Evolutionary conservation across 2,888 invertebrate species (phyloP).

Genomic region (Melanostoma scalare): DNA sequence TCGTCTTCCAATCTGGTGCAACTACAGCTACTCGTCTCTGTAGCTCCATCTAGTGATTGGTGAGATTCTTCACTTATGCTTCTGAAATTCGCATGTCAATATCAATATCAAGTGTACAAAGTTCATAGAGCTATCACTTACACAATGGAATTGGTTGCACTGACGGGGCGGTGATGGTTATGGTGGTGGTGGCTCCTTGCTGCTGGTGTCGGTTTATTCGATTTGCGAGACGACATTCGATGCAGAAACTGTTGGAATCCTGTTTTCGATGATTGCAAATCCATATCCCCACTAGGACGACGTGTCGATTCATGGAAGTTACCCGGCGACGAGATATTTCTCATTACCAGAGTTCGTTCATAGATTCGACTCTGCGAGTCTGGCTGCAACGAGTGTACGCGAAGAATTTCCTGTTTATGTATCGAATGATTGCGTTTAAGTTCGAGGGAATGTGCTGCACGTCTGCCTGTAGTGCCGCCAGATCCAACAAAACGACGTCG

Average conservation of each 20-base stretch:
- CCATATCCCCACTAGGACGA: conserved; percentile 54
- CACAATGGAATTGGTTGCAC: conserved; percentile 81
- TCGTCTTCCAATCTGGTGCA: conserved; percentile 79
- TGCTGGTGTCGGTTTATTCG: conserved; percentile 77
- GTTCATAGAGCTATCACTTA: conserved; percentile 74
- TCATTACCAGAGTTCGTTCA: conserved; percentile 81
- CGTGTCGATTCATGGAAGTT: background rate
- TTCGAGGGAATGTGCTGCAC: conserved; percentile 67
- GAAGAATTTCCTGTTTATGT: conserved; percentile 71
- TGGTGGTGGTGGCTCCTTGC: conserved; percentile 62
- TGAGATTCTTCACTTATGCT: conserved; percentile 76
- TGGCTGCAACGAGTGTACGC: conserved; percentile 81
- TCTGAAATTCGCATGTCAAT: conserved; percentile 56
- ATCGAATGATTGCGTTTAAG: conserved; percentile 49
- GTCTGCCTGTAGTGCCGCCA: conserved; percentile 42
- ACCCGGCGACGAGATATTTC: conserved; percentile 82
- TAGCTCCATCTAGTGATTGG: conserved; percentile 79
- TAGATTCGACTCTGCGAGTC: conserved; percentile 54
- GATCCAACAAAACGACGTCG: conserved; percentile 76
- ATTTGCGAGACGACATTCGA: conserved; percentile 81
- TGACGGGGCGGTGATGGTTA: conserved; percentile 76
- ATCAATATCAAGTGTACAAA: conserved; percentile 30
- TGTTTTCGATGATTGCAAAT: conserved; percentile 70
- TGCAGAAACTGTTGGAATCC: conserved; percentile 81
- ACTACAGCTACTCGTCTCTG: conserved; percentile 81